Base-by-base conservation (phyloP, 2,113 vertebrate species). In the Chinchilla lanigera region DNA sequence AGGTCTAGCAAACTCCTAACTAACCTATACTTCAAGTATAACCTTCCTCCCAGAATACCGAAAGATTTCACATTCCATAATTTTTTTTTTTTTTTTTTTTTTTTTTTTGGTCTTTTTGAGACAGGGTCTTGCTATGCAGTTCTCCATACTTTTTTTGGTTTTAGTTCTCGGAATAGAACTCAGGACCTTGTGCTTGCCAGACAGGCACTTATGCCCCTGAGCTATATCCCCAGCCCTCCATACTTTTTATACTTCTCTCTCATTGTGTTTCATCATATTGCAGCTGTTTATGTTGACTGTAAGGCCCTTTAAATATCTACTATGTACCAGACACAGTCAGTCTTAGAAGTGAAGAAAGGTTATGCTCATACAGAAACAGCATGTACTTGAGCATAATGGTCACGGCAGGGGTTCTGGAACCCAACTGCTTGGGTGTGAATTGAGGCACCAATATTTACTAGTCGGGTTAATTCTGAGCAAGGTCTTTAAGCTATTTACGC, bases 1-100 rank as follows among this genome's bases (percentile, higher is more conserved):
- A 71, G 30, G 56, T n/a, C 26, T 81, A n/a, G 81, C 52, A 96
- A 96, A 94, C 61, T 90, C 17, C 73, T 92, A 75, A 41, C 60
- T 33, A 89, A 89, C 9, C 33, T 93, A 33, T 85, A 87, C 26
- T 44, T 92, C 47, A 86, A 88, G 19, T 81, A 86, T 80, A 65
- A 56, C 58, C 82, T 69, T 69, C 41, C 28, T 93, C 52, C 69
- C 82, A 92, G 89, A 86, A 86, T 63, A 89, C 35, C 19, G 11
- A 89, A 92, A 65, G 44, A 80, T 63, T 96, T 94, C 56, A 75
- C 63, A 88, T 56, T 50, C 47, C 47, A 50, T 50, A 50, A 5
- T 50, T 50, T 6, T 50, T 50, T 50, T 50, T 5, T 50, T n/a
- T n/a, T n/a, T n/a, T n/a, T n/a, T n/a, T n/a, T n/a, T n/a, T n/a